These are phyloP conservation scores for Pseudotriccus pelzelni DNA, from an alignment of 2,797 vertebrate genomes.

Conservation along the genomic window DNA sequence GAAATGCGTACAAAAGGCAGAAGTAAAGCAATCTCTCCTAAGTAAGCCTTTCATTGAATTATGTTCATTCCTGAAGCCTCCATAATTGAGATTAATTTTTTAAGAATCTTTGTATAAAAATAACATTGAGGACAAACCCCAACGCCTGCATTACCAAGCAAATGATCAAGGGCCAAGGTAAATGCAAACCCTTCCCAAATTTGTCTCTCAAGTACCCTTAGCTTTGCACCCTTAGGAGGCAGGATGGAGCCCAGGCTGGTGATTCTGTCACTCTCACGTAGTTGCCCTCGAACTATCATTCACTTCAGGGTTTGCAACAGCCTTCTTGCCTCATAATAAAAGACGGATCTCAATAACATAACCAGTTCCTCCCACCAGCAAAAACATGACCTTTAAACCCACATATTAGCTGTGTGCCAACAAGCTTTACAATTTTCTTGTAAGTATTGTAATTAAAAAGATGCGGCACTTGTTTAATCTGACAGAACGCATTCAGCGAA, in stretches of 20 bases:
- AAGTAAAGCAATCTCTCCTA: not conserved
- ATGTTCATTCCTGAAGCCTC: not conserved
- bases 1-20: not conserved
- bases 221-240: not conserved
- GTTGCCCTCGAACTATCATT: not conserved
- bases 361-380: not conserved
- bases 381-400: conserved; percentile 3
- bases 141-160: not conserved
- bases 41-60: not conserved
- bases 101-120: not conserved
- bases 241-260: not conserved
- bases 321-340: not conserved
- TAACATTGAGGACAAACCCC: fast-evolving
- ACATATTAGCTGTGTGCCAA: not conserved
- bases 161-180: not conserved
- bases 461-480: conserved; percentile 25
- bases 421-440: conserved; percentile 23
- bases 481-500: conserved; percentile 58
- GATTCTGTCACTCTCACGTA: not conserved
- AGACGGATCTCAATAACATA: not conserved
- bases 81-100: not conserved
- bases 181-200: not conserved
- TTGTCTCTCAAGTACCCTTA: not conserved
- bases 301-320: not conserved
- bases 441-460: conserved; percentile 51